Evolutionary conservation across 92 coral and sea anemone genomes (phyloP), one percentile per base, ranked within the genome.

Genomic region (Porites rus): DNA sequence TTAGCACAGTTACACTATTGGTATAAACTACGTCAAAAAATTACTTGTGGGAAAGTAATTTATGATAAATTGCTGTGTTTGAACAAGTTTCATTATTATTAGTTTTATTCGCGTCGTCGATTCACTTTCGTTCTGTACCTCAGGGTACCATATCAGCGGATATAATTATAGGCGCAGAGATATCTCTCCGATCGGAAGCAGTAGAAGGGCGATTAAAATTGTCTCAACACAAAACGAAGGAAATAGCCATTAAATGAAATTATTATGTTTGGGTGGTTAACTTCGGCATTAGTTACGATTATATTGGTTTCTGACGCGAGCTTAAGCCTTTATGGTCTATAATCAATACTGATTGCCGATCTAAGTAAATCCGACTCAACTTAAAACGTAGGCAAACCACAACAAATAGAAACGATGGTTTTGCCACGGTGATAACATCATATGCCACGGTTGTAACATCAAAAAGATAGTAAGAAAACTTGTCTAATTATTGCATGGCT

Each of bases 31-130:
- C 60, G 46, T 3, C 12, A 43, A 20, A 78, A 78, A 20, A 50
- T 64, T 78, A 16, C 72, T 62, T 78, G 83, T 78, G 72, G 46
- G 83, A 78, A 78, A 75, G 50, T 65, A 78, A 46, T n/a, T 14
- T n/a, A 8, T 65, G 61, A 64, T 43, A 63, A 78, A 20, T 56
- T 31, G 7, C 60, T 78, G 72, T 78, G 73, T 78, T 78, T 78
- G 83, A 75, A 75, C 65, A 56, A 56, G n/a, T 54, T 50, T n/a
- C 10, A 22, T 20, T 4, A 19, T 75, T 59, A 60, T 31, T 60
- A 18, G 56, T 38, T 3, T 31, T 19, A 10, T 17, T 77, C 6
- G 46, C 46, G 1, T 8, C 2, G 81, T 18, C 58, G 10, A 46
- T 56, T 5, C n/a, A 22, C 51, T 51, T 20, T 19, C 63, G 78